A percentile compares a stretch with the other conserved stretches of the same genome.
These are phyloP conservation scores for Melipona beecheii DNA, from an alignment of 2,888 invertebrate species.

Conservation along the genomic window DNA sequence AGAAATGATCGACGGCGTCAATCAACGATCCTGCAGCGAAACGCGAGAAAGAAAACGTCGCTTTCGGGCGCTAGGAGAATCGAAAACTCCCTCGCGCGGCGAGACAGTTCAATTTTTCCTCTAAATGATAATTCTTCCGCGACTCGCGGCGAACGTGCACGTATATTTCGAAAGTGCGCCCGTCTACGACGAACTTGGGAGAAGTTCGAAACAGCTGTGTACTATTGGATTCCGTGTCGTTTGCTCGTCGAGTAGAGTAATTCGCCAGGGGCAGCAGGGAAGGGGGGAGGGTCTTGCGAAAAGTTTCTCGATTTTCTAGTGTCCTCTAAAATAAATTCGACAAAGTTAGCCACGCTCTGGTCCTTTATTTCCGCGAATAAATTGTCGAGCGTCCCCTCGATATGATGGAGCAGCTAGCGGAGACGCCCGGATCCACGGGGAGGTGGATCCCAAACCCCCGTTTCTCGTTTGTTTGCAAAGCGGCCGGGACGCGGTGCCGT, in stretches of 20 bases:
- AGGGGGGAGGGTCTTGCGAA: too few species aligned
- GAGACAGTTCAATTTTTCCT: not conserved
- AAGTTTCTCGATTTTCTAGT: constrained; percentile 4
- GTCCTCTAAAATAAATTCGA: not conserved
- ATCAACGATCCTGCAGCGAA: not conserved
- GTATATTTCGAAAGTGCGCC: not conserved
- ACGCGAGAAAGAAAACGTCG: not conserved
- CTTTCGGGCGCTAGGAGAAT: not conserved
- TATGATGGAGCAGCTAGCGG: not conserved
- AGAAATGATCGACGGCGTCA: not conserved
- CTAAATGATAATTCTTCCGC: not conserved
- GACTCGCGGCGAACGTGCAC: not conserved
- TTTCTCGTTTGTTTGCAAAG: not conserved
- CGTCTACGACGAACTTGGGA: not conserved
- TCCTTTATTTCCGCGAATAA: not conserved
- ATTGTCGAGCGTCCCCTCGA: not conserved
- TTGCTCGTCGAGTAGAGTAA: not conserved
- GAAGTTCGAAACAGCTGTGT: constrained; percentile 1
- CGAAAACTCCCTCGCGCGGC: not conserved
- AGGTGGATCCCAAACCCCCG: not conserved
- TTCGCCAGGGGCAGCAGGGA: not conserved
- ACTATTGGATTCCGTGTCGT: not conserved
- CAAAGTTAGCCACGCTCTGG: not conserved
- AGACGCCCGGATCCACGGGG: not conserved
- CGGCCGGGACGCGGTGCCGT: not conserved